These are phyloP conservation scores for Clamator glandarius DNA, from an alignment of 2,797 vertebrate genomes.

Conservation along the genomic window DNA sequence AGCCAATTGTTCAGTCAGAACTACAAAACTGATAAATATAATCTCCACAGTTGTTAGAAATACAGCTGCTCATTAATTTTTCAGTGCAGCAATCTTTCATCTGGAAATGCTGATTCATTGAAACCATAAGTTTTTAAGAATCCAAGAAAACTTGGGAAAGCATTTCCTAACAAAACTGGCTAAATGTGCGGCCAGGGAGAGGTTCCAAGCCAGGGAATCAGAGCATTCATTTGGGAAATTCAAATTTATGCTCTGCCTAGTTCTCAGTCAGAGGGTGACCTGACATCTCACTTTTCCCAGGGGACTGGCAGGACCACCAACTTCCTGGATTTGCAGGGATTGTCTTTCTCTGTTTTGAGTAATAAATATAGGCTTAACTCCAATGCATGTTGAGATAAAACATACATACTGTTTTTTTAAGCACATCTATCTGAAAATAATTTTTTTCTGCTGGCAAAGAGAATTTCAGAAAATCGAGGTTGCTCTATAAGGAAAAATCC, in stretches of 20 bases:
- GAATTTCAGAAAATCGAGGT: neutral
- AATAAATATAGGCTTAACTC: neutral
- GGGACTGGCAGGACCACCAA: neutral
- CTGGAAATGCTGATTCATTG: slow-evolving; percentile 31
- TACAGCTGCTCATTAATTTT: slow-evolving; percentile 12
- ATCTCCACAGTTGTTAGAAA: neutral
- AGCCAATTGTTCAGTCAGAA: neutral
- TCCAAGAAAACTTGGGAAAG: neutral
- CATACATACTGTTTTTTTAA: neutral
- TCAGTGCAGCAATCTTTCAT: neutral
- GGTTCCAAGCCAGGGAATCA: neutral
- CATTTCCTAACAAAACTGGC: neutral
- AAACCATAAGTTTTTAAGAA: slow-evolving; percentile 12
- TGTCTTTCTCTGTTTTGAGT: neutral
- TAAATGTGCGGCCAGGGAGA: neutral
- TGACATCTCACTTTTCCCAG: neutral
- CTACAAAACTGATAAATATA: neutral
- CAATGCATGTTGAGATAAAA: neutral
- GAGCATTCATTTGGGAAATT: neutral
- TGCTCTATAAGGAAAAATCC: neutral
- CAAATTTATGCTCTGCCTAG: neutral
- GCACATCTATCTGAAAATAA: neutral
- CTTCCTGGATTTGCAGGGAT: neutral
- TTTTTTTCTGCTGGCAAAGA: neutral
- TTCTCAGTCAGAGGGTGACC: neutral